Evolutionary conservation across 2,888 invertebrate species (phyloP), one percentile per base, ranked within the genome.

Genomic region (Caenorhabditis plicata): DNA sequence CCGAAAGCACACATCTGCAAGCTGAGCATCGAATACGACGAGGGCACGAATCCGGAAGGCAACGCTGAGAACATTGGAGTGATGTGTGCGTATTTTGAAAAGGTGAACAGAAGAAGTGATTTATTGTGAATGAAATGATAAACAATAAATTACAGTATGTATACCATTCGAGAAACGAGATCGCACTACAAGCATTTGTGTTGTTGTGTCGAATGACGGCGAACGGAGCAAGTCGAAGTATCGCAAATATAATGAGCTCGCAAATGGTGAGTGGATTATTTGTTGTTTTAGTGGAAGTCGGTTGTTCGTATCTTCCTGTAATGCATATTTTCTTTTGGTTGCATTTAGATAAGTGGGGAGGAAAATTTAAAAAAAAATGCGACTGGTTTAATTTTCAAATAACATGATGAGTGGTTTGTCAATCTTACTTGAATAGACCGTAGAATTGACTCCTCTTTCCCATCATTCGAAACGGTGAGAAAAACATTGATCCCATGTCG

Each of bases 241-340:
- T 75, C n/a, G 66, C 72, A 4, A 60, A 58, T 15, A 13, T 75
- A 20, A 74, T 75, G 75, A 52, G 33, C 23, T 27, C 51, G 1
- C 72, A 75, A 55, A 55, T 75, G 75, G 73, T 73, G 23, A 50
- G 58, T 32, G 15, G 3, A 11, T n/a, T 7, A 19, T 15, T 11
- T 15, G 8, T n/a, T n/a, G 17, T 29, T 29, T 29, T 11, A 29
- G 11, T 8, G 8, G 8, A 9, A 8, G 8, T 29, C 11, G 9
- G 9, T 11, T 29, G 11, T 58, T 17, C 52, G 52, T 20, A 58
- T 58, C 35, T 58, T 58, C 36, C 58, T 58, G 36, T 23, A 58
- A 58, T n/a, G n/a, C n/a, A n/a, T n/a, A n/a, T n/a, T n/a, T n/a
- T n/a, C n/a, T n/a, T n/a, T n/a, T n/a, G n/a, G n/a, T n/a, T n/a